A percentile compares a stretch with the other conserved stretches of the same genome.
phyloP scores from a whole-genome alignment of 30 jellyfish, hydroid and myxozoan genomes.

The Chironex yamaguchii region DNA sequence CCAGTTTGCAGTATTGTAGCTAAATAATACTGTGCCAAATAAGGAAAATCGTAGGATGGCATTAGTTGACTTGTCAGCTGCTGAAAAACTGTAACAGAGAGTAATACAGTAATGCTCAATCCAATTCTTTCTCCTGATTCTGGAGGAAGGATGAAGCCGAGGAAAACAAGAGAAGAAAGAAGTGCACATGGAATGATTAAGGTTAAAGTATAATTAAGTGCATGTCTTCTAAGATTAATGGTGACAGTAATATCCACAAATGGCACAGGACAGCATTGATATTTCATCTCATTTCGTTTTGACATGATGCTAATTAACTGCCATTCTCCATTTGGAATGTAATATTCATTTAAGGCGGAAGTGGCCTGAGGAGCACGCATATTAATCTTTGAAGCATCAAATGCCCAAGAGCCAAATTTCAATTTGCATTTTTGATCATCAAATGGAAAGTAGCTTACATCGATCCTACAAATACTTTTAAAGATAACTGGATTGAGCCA shows the following conservation, averaged over 20 bases:
- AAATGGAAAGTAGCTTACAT: slow-evolving; percentile 83
- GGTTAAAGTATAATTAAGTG: slow-evolving; percentile 63
- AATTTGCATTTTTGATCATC: slow-evolving; percentile 79
- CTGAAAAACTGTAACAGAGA: slow-evolving; percentile 83
- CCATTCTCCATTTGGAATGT: slow-evolving; percentile 84
- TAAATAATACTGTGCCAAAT: slow-evolving; percentile 79
- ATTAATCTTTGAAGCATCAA: slow-evolving; percentile 61
- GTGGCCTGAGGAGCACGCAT: slow-evolving; percentile 35
- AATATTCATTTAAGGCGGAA: slow-evolving; percentile 39
- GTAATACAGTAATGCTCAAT: slow-evolving; percentile 73
- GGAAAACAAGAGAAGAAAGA: slow-evolving; percentile 70
- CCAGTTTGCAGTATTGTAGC: slow-evolving; percentile 81
- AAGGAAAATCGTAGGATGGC: slow-evolving; percentile 89
- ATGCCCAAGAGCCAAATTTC: slow-evolving; percentile 89
- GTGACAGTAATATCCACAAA: slow-evolving; percentile 78
- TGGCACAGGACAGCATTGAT: slow-evolving; percentile 78
- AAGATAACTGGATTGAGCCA: slow-evolving; percentile 81
- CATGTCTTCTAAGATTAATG: slow-evolving; percentile 63
- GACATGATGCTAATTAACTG: slow-evolving; percentile 51
- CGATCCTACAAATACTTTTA: slow-evolving; percentile 75
- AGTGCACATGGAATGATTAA: slow-evolving; percentile 81
- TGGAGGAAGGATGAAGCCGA: slow-evolving; percentile 84
- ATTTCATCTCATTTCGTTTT: slow-evolving; percentile 38
- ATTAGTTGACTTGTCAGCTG: slow-evolving; percentile 81
- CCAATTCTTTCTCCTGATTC: slow-evolving; percentile 87